Evolutionary conservation across 2,797 vertebrate species (phyloP), one percentile per base, ranked within the genome.

Genomic region (Acanthis flammea): DNA sequence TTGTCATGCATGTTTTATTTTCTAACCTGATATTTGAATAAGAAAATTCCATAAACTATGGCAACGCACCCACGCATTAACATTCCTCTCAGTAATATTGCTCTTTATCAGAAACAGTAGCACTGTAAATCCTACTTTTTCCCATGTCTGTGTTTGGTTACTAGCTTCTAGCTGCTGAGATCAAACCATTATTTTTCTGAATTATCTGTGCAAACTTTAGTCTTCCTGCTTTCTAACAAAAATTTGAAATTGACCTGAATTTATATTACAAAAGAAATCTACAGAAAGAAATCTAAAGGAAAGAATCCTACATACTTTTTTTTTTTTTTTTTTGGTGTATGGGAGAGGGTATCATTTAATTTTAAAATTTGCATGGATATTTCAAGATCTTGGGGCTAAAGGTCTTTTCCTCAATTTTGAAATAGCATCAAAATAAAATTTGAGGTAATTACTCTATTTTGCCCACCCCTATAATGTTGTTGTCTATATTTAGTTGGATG

Each of bases 61-160:
- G 31, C n/a, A 42, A 42, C 41, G 23, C 66, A 58, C 14, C 1
- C 22, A 61, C 0, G 0, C 27, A 50, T 47, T 72, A 82, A 50
- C 8, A 25, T 73, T 87, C 14, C 19, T 66, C 11, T 62, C 60
- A 44, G 44, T 44, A 48, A 37, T 16, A 70, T 4, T 25, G 19
- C 12, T 51, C 19, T 24, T 6, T 31, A 61, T 61, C 35, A 58
- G 45, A 65, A 78, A 72, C 5, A 54, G 24, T 21, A 79, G 41
- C 74, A 37, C 5, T 37, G 3, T 72, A 62, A 89, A 75, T 47
- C 18, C 54, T 68, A 25, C 6, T 61, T 67, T 68, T 71, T 81
- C 41, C 24, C 19, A 77, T 37, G n/a, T 24, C 31, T 66, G 3
- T 68, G 10, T 41, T 74, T 73, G 25, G 23, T 23, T 57, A 79